A percentile compares a stretch with the other conserved stretches of the same genome.
Conservation (phyloP, 2,888 invertebrate species). For the Andrena chrysosceles region DNA sequence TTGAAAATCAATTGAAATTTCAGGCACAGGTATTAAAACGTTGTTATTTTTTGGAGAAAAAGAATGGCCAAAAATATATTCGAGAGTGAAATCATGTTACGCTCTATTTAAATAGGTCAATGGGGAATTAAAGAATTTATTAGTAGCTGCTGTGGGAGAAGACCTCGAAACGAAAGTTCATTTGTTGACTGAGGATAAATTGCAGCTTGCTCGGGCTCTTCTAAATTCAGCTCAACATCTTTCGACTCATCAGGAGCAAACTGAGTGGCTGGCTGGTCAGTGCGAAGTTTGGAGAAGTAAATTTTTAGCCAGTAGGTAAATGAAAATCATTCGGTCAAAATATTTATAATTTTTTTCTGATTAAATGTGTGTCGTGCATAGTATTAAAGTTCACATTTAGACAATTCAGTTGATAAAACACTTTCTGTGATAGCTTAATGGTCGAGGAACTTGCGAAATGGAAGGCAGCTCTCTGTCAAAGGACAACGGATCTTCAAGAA, state of each 20-base stretch:
- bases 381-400: background rate
- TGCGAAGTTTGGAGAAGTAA: slow-evolving; percentile 99
- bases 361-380: no score
- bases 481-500: slow-evolving; percentile 90
- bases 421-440: slow-evolving; percentile 89
- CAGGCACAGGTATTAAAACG: slow-evolving; percentile 89
- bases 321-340: slow-evolving; percentile 29
- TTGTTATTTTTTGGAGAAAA: background rate
- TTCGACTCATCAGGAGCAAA: slow-evolving; percentile 95
- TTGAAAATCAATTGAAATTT: slow-evolving; percentile 93
- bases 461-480: slow-evolving; percentile 92
- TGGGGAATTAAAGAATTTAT: slow-evolving; percentile 95
- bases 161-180: slow-evolving; percentile 96
- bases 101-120: slow-evolving; percentile 88
- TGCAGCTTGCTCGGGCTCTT: slow-evolving; percentile 93
- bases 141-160: slow-evolving; percentile 98
- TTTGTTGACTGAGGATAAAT: slow-evolving; percentile 95
- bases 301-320: slow-evolving; percentile 95
- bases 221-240: slow-evolving; percentile 94
- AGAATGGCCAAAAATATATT: background rate
- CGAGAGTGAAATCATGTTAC: slow-evolving; percentile 17
- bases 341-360: no score
- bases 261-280: slow-evolving; percentile 96
- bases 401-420: background rate
- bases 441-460: slow-evolving; percentile 96